These are phyloP conservation scores for Buphagus erythrorhynchus DNA, from an alignment of 2,797 vertebrate genomes.

Conservation along the genomic window DNA sequence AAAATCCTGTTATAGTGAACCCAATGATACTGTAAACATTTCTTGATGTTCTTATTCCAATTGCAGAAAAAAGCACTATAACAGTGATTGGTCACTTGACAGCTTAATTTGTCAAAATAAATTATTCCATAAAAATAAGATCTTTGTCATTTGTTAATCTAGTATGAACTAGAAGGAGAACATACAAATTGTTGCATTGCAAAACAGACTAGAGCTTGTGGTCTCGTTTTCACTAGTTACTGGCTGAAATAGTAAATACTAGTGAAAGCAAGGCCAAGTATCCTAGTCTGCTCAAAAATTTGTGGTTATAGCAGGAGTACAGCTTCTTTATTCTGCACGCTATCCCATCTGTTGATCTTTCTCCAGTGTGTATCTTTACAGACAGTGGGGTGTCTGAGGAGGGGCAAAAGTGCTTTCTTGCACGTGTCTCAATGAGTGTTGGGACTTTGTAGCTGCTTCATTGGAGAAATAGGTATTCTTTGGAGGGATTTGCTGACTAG, in stretches of 20 bases:
- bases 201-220: not conserved
- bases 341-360: not conserved
- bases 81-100: not conserved
- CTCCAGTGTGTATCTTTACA: not conserved
- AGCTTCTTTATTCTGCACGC: not conserved
- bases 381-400: not conserved
- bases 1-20: constrained; percentile 59
- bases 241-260: not conserved
- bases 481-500: not conserved
- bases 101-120: constrained; percentile 23
- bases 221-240: not conserved
- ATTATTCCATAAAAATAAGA: constrained; percentile 34
- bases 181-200: not conserved
- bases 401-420: not conserved
- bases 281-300: not conserved
- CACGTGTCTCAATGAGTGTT: not conserved
- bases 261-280: not conserved
- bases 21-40: constrained; percentile 15
- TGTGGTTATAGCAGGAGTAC: not conserved
- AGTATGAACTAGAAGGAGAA: not conserved
- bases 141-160: constrained; percentile 52
- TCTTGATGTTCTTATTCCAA: not conserved
- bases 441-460: not conserved
- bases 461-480: not conserved
- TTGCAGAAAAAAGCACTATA: constrained; percentile 43